phyloP scores from a whole-genome alignment of 1,140 invertebrate species.

The Grapholita molesta region DNA sequence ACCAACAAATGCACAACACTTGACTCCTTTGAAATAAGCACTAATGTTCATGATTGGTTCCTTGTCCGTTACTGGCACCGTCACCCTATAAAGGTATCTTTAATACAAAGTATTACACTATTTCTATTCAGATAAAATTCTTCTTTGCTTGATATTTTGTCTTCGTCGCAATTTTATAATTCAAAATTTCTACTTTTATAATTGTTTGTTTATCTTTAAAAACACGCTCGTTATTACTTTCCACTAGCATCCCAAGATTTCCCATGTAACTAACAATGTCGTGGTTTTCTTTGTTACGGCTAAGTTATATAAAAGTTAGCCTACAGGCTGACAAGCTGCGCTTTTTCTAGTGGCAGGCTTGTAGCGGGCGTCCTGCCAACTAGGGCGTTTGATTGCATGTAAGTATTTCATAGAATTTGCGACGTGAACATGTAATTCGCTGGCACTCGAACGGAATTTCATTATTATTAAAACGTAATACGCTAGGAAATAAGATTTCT shows the following conservation, averaged over 20 bases:
- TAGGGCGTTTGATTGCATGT: constrained; percentile 11
- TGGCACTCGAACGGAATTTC: not conserved
- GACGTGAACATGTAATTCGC: constrained; percentile 1
- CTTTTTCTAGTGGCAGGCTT: not conserved
- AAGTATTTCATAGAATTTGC: constrained; percentile 13
- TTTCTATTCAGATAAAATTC: too few species aligned
- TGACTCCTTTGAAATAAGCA: too few species aligned
- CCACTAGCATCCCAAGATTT: not conserved
- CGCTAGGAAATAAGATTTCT: not conserved
- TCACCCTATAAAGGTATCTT: too few species aligned
- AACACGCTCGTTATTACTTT: not conserved
- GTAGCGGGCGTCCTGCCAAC: not conserved
- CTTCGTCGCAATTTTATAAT: too few species aligned
- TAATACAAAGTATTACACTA: too few species aligned
- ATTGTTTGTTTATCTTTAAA: too few species aligned
- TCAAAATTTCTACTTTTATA: too few species aligned
- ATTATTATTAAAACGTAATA: not conserved
- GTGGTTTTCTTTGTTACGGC: not conserved
- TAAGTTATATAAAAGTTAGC: not conserved
- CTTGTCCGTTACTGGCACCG: too few species aligned
- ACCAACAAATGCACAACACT: too few species aligned
- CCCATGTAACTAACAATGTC: not conserved
- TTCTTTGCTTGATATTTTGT: too few species aligned
- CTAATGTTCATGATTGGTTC: too few species aligned
- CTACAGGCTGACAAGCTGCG: not conserved